phyloP scores from a whole-genome alignment of 1,140 invertebrate species.

The Rhopalosiphum padi region DNA sequence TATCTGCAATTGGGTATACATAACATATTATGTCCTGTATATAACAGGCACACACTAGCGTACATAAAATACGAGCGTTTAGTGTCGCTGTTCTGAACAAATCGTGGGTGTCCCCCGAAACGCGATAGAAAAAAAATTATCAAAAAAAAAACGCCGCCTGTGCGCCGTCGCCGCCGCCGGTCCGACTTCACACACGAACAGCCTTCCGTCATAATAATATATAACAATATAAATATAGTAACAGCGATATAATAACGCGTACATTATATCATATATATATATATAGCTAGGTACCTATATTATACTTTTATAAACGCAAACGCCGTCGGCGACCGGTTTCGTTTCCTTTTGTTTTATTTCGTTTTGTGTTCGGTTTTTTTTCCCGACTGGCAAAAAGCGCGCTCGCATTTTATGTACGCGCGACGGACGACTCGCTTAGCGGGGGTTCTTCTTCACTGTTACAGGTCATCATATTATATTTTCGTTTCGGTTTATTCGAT shows the following conservation, averaged over 20 bases:
- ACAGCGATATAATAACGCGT: too few species aligned
- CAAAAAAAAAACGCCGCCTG: neutral
- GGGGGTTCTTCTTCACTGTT: neutral
- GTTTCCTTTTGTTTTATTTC: neutral
- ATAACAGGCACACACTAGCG: neutral
- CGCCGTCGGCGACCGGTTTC: conserved; percentile 1
- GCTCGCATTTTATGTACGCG: neutral
- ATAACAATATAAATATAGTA: neutral
- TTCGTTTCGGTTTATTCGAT: neutral
- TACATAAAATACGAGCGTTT: neutral
- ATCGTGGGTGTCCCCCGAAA: neutral
- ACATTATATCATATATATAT: neutral
- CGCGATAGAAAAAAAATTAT: neutral
- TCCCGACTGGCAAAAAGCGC: neutral
- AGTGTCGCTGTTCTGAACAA: neutral
- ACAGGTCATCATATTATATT: neutral
- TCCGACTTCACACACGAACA: neutral
- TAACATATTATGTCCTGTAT: neutral
- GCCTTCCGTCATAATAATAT: conserved; percentile 1
- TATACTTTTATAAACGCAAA: neutral
- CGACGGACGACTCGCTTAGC: neutral
- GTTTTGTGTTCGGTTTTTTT: neutral
- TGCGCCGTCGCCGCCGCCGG: neutral
- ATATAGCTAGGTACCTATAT: too few species aligned
- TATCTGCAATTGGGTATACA: neutral